Base-by-base conservation (phyloP, 2,888 invertebrate species). In the Tachystola acroxantha region DNA sequence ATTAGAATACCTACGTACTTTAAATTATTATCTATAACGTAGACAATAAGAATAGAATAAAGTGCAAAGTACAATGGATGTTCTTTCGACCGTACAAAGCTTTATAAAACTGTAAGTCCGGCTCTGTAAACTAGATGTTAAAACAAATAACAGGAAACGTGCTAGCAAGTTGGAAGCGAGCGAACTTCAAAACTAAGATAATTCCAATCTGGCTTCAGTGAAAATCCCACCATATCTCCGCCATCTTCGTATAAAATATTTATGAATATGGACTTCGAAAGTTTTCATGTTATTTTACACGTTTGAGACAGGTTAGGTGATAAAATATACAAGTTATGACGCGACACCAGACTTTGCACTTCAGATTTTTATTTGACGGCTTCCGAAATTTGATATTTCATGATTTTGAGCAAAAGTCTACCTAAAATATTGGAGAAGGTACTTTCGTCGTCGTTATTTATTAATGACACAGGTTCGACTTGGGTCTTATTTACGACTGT, bases 321-420 rank as follows among this genome's bases (percentile, higher is more conserved):
- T 43, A 37, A 37, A 24, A 42, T 31, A 25, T 37, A 42, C 33
- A 36, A 35, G 35, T 40, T 14, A 24, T 24, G 24, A 2, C 7
- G 16, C 16, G 16, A 16, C 6, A 16, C 16, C 16, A 16, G 16
- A 16, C 16, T 16, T 16, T 16, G 3, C 16, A 16, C 3, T 3
- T 16, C 16, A 16, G 6, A 16, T 4, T 3, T 16, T 16, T 6
- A 16, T 16, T n/a, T n/a, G n/a, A n/a, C n/a, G n/a, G n/a, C n/a
- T n/a, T n/a, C n/a, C n/a, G n/a, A n/a, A n/a, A n/a, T n/a, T n/a
- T n/a, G n/a, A n/a, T n/a, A n/a, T n/a, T n/a, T n/a, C n/a, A n/a
- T n/a, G n/a, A n/a, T n/a, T n/a, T n/a, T n/a, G n/a, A n/a, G n/a
- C n/a, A n/a, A n/a, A n/a, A n/a, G n/a, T n/a, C n/a, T n/a, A n/a